Evolutionary conservation across 2,113 vertebrate genomes (phyloP), one percentile per base, ranked within the genome.

Genomic region (Trinectes maculatus): DNA sequence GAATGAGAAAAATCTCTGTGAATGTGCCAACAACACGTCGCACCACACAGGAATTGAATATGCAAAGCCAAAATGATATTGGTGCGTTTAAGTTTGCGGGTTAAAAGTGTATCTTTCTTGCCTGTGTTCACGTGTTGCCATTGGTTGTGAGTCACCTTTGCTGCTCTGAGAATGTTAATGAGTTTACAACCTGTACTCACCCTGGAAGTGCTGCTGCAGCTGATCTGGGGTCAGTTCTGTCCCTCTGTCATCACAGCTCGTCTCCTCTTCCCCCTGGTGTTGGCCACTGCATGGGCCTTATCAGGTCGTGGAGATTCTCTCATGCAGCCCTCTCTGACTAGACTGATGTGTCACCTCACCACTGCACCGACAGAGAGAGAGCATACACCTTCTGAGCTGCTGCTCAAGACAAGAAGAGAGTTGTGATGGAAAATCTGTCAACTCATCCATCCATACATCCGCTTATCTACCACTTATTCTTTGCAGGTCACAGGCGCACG

Each of bases 141-240:
- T n/a, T 13, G 53, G 69, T 36, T 4, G 13, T 64, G 51, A 26
- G 43, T 71, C 69, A 69, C 46, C 48, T 54, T 54, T 2, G 13
- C 43, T 54, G 29, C 58, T 75, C 28, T 56, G 10, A 66, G n/a
- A 29, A 73, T 58, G 29, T 9, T 89, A 78, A 90, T 74, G 81
- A 84, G 31, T 90, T 89, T 76, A 87, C 81, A 87, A 53, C 64
- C 61, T 82, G 89, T 71, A 48, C 37, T 33, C 56, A 31, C n/a
- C n/a, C n/a, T 74, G 43, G 40, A 60, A n/a, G 57, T 71, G 53
- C 26, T 52, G 26, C 67, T 62, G 40, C n/a, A n/a, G n/a, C n/a
- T n/a, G n/a, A n/a, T n/a, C n/a, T n/a, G 33, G 29, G 16, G 39
- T 19, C 15, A 40, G 22, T 22, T 18, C 25, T 2, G 46, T 24